Evolutionary conservation across 2,797 vertebrate genomes (phyloP).

Genomic region (Gymnoscopelus braueri): DNA sequence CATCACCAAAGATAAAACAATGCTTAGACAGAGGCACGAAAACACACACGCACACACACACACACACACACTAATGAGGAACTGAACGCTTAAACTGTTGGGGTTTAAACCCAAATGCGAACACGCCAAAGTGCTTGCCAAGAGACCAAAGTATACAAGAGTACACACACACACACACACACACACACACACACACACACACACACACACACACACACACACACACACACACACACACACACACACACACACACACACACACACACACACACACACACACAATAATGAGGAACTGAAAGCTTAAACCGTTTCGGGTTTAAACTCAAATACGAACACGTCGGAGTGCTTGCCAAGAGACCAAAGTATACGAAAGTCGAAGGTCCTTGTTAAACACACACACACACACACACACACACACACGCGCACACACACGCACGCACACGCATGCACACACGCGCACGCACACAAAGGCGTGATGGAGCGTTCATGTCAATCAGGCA

Average conservation of each 20-base stretch:
- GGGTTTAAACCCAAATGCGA: no score
- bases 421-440: conserved; percentile 25
- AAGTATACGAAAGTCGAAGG: conserved; percentile 29
- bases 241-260: neutral
- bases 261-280: neutral
- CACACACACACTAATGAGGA: neutral
- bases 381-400: conserved; percentile 19
- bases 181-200: neutral
- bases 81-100: no score
- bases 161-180: neutral
- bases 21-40: conserved; percentile 24
- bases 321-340: conserved; percentile 11
- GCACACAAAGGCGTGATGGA: conserved; percentile 37
- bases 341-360: conserved; percentile 3
- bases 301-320: conserved; percentile 9
- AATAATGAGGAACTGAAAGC: neutral
- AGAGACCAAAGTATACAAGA: no score
- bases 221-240: neutral
- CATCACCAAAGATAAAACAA: neutral
- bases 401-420: conserved; percentile 3
- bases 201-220: neutral
- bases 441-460: conserved; percentile 6
- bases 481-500: conserved; percentile 42
- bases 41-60: neutral
- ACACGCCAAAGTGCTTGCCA: no score